phyloP scores from a whole-genome alignment of 53 echinoderm and acorn worm species.

The Paelopatides confundens region DNA sequence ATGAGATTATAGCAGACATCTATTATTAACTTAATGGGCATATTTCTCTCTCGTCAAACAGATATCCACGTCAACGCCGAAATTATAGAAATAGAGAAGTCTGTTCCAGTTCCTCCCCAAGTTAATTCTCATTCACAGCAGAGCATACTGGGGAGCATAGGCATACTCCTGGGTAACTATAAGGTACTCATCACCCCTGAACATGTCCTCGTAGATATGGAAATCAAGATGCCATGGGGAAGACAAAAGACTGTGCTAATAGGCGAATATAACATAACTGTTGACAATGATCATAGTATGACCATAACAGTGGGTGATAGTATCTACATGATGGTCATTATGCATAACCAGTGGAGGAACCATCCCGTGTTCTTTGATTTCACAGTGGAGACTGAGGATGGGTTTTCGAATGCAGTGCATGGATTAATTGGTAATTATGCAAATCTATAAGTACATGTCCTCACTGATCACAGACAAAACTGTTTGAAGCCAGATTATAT shows the following conservation, averaged over 20 bases:
- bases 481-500: too few relatives aligned
- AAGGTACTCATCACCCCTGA: constrained; percentile 10
- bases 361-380: neutral
- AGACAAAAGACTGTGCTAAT: neutral
- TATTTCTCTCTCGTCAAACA: neutral
- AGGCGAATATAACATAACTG: constrained; percentile 9
- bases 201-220: neutral
- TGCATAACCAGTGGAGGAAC: constrained; percentile 26
- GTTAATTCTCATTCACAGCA: neutral
- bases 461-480: too few relatives aligned
- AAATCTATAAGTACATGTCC: too few relatives aligned
- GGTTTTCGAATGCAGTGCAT: constrained; percentile 10
- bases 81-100: neutral
- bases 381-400: neutral
- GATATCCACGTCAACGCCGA: neutral
- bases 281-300: constrained; percentile 25
- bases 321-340: constrained; percentile 32
- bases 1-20: too few relatives aligned
- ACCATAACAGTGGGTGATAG: constrained; percentile 42
- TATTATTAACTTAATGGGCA: too few relatives aligned
- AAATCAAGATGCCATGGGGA: constrained; percentile 3
- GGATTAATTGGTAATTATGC: neutral
- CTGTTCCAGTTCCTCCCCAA: neutral
- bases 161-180: neutral
- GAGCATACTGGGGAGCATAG: neutral